Evolutionary conservation across 1,140 invertebrate species (phyloP).

Genomic region (Bilobella aurantiaca): DNA sequence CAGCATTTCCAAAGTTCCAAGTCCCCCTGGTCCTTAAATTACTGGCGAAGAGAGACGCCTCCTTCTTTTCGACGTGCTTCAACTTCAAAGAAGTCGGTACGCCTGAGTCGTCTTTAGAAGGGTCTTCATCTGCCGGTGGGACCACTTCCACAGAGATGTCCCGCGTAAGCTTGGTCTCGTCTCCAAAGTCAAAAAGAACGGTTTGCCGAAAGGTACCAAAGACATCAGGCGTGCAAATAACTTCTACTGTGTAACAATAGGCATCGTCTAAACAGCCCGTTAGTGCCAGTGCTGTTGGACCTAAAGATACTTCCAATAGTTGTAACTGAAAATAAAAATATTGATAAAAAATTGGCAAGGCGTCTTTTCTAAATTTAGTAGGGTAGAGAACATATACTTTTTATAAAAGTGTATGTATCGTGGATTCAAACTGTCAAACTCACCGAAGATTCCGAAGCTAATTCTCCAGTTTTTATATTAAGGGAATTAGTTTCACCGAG

Average conservation of each 20-base stretch:
- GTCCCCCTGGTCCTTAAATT: conserved; percentile 6
- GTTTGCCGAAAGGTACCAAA: conserved; percentile 73
- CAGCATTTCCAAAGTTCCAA: conserved; percentile 35
- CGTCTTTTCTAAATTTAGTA: too few species aligned
- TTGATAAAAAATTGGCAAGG: too few species aligned
- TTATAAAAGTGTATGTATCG: too few species aligned
- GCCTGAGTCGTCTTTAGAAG: background rate
- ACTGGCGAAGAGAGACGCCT: background rate
- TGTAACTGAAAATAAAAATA: conserved; percentile 10
- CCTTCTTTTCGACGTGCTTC: conserved; percentile 13
- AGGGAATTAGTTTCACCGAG: conserved; percentile 1
- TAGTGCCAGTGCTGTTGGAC: conserved; percentile 16
- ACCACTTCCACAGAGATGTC: conserved; percentile 68
- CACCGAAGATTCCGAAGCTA: background rate
- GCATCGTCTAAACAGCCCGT: conserved; percentile 17
- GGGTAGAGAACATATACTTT: too few species aligned
- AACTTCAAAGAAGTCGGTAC: background rate
- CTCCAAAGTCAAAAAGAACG: conserved; percentile 66
- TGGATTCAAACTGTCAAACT: conserved; percentile 5
- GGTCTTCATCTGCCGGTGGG: conserved; percentile 53
- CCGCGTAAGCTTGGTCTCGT: conserved; percentile 56
- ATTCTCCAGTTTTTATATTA: conserved; percentile 3
- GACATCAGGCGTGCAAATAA: conserved; percentile 59
- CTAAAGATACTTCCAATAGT: conserved; percentile 8
- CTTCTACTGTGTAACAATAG: conserved; percentile 51